A percentile compares a stretch with the other conserved stretches of the same genome.
Conservation (phyloP, 2,113 vertebrate species). For the Lanius collurio region DNA sequence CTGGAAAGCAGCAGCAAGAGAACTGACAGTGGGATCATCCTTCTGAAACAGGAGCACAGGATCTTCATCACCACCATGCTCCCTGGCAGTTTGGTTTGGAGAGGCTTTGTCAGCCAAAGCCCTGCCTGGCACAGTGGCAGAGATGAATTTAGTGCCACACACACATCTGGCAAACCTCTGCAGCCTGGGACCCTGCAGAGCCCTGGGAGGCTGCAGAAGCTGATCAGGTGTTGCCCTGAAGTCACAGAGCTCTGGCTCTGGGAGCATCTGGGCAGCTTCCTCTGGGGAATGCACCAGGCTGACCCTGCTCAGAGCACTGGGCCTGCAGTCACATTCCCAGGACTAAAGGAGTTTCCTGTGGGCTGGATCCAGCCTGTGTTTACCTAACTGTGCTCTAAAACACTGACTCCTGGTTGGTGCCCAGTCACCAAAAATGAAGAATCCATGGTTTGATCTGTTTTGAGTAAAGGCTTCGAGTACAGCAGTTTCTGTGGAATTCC, state of each 20-base stretch:
- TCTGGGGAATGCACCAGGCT: neutral
- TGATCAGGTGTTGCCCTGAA: neutral
- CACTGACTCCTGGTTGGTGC: neutral
- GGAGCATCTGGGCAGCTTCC: neutral
- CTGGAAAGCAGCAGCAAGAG: neutral
- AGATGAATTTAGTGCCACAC: neutral
- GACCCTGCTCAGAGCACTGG: neutral
- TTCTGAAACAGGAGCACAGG: neutral
- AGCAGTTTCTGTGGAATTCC: neutral
- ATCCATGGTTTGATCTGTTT: neutral
- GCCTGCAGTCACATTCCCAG: neutral
- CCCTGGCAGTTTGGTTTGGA: neutral
- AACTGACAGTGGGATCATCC: neutral
- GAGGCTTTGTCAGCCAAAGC: neutral
- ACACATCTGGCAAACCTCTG: neutral
- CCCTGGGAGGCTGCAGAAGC: neutral
- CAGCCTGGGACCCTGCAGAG: neutral
- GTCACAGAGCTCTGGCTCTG: neutral
- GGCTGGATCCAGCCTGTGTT: neutral
- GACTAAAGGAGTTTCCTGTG: neutral
- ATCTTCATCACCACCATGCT: rapidly evolving
- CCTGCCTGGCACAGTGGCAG: neutral
- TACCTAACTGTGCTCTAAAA: neutral
- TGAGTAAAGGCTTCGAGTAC: neutral
- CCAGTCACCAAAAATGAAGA: neutral